A percentile compares a stretch with the other conserved stretches of the same genome.
These are phyloP conservation scores for Elanoides forficatus DNA, from an alignment of 2,113 vertebrate species.

Conservation along the genomic window DNA sequence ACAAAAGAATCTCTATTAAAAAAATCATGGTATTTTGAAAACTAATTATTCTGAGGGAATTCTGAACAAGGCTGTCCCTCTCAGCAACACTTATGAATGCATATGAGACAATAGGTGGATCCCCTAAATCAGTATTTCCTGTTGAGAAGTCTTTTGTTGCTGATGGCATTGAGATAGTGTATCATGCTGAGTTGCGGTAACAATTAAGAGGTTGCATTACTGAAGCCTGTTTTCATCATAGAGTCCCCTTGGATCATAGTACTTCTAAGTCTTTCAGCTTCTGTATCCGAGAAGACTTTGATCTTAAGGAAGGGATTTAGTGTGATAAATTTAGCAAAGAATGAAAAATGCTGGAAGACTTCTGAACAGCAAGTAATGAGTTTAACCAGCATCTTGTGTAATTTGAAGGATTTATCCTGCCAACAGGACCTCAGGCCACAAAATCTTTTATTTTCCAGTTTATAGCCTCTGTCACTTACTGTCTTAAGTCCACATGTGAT, in stretches of 20 bases:
- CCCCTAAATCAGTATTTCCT: conserved; percentile 4
- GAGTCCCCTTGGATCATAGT: conserved; percentile 28
- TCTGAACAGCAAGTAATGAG: conserved; percentile 64
- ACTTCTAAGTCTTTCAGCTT: conserved; percentile 53
- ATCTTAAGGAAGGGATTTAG: conserved; percentile 62
- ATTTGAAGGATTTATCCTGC: conserved; percentile 52
- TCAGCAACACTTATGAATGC: background rate
- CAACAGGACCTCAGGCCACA: background rate
- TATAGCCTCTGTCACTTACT: conserved; percentile 4
- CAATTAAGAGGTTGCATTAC: conserved; percentile 53
- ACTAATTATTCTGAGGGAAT: background rate
- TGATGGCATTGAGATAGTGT: background rate
- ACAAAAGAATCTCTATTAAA: background rate
- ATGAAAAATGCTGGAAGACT: conserved; percentile 45
- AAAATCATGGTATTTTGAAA: background rate
- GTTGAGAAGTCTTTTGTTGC: background rate
- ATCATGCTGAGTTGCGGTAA: conserved; percentile 49
- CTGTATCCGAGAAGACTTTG: conserved; percentile 45
- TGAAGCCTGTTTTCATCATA: conserved; percentile 51
- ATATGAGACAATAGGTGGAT: background rate
- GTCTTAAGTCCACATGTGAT: conserved; percentile 1
- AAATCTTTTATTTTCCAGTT: conserved; percentile 51
- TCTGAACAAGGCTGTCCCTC: background rate
- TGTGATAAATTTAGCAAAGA: conserved; percentile 69
- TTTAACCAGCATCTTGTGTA: conserved; percentile 53